Evolutionary conservation across 2,888 invertebrate genomes (phyloP).

Genomic region (Lypha dubia): DNA sequence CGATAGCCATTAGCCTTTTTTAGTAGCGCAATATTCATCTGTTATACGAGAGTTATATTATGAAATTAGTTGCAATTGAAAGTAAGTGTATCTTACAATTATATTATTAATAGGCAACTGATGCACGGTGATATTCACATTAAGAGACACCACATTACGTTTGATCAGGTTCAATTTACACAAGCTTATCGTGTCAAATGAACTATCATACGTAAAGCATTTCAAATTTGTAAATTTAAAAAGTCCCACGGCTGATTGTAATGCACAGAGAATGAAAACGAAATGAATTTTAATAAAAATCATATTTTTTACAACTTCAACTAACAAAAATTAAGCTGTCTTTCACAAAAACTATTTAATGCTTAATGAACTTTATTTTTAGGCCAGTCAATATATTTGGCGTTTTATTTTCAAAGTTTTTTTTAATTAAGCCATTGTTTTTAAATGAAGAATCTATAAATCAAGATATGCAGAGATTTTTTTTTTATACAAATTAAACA

Average conservation of each 20-base stretch:
- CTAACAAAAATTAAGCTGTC: too few relatives aligned
- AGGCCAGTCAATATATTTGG: too few relatives aligned
- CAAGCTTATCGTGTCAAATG: conserved; percentile 24
- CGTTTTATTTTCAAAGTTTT: too few relatives aligned
- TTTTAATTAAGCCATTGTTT: too few relatives aligned
- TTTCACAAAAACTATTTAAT: too few relatives aligned
- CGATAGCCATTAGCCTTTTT: conserved; percentile 59
- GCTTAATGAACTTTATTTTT: too few relatives aligned
- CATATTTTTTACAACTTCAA: not conserved
- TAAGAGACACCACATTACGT: conserved; percentile 35
- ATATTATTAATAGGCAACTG: conserved; percentile 54
- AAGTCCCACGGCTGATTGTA: not conserved
- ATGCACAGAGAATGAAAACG: not conserved
- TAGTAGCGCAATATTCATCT: not conserved
- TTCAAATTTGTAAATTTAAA: not conserved
- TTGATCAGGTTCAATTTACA: conserved; percentile 45
- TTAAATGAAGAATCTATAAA: too few relatives aligned
- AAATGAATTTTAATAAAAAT: not conserved
- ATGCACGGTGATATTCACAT: conserved; percentile 19
- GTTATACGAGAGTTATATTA: not conserved
- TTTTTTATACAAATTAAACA: too few relatives aligned
- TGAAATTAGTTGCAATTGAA: not conserved
- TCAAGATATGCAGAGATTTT: too few relatives aligned
- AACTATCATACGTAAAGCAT: not conserved
- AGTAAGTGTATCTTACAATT: conserved; percentile 35